Base-by-base conservation (phyloP, 53 echinoderm and acorn worm genomes). In the Pentamera pediparva region DNA sequence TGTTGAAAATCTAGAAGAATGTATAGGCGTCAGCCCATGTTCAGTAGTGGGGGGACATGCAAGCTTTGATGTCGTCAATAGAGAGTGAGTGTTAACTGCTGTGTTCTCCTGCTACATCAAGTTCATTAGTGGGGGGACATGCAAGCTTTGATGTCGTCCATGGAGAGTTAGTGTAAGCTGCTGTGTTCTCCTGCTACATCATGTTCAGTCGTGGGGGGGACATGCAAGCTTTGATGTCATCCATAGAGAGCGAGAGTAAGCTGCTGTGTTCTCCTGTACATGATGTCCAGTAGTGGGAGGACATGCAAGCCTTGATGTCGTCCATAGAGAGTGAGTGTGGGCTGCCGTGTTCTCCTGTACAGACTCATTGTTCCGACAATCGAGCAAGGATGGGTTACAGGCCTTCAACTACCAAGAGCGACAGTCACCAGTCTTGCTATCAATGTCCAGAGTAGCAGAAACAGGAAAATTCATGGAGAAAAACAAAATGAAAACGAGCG, bases 401-500 rank as follows among this genome's bases (percentile, higher is more conserved):
- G 21, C 55, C 8, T 55, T 56, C 37, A 75, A 38, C 36, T 75
- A 56, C 24, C 1, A 2, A 12, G 11, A 22, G 2, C 75, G 57
- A 5, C 40, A 75, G 11, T 4, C 56, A 56, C 56, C 75, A 35
- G 19, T 48, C 20, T 27, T 56, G 2, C 37, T 56, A 17, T 33
- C 55, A 4, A 18, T 56, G 11, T 25, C 57, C 11, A 55, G 20
- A 24, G 26, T 3, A 34, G 35, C 57, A 12, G 75, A 56, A 55
- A 56, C 57, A 55, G 75, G 36, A 75, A 12, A 13, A 15, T 32
- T 3, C 4, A 61, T 61, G 15, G 61, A 29, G 17, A 30, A 32
- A n/a, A 61, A 75, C 43, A 75, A 75, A 38, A 18, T 75, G 35
- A 75, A 75, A 15, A 75, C 56, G 24, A 37, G 33, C 20, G 37